These are phyloP conservation scores for Apogon hyalosoma DNA, from an alignment of 2,797 vertebrate species.

Conservation along the genomic window DNA sequence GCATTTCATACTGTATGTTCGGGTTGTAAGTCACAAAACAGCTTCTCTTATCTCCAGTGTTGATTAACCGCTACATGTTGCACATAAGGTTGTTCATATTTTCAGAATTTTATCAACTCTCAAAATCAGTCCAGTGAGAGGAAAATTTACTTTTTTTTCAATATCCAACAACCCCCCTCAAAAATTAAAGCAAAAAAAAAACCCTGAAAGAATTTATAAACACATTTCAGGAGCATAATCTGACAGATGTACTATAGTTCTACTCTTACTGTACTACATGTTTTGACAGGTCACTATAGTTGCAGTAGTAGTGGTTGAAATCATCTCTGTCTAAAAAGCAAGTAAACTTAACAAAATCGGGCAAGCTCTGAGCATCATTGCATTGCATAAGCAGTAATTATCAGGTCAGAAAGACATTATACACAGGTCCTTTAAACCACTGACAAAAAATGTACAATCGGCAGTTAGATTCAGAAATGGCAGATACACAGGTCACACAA, in stretches of 20 bases:
- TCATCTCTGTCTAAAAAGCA: constrained; percentile 59
- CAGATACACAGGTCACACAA: constrained; percentile 75
- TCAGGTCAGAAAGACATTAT: constrained; percentile 67
- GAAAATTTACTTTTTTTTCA: constrained; percentile 52
- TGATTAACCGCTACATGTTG: constrained; percentile 63
- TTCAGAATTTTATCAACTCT: constrained; percentile 61
- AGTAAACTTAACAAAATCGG: constrained; percentile 65
- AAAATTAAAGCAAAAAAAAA: constrained; percentile 21
- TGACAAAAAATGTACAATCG: constrained; percentile 78
- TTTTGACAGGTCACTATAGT: constrained; percentile 58
- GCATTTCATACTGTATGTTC: constrained; percentile 63
- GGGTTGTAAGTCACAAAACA: constrained; percentile 60
- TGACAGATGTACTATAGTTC: constrained; percentile 50
- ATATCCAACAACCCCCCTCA: constrained; percentile 34
- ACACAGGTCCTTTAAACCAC: constrained; percentile 69
- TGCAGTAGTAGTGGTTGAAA: constrained; percentile 56
- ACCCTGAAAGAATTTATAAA: constrained; percentile 59
- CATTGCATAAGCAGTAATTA: constrained; percentile 76
- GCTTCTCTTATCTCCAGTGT: constrained; percentile 29
- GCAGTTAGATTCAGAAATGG: constrained; percentile 80
- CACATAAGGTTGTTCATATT: constrained; percentile 33
- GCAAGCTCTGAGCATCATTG: constrained; percentile 72
- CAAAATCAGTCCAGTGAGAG: constrained; percentile 56
- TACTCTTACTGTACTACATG: constrained; percentile 57
- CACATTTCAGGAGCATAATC: constrained; percentile 57